Conservation (phyloP, 2,888 invertebrate genomes). For the Hyposoter didymator region DNA sequence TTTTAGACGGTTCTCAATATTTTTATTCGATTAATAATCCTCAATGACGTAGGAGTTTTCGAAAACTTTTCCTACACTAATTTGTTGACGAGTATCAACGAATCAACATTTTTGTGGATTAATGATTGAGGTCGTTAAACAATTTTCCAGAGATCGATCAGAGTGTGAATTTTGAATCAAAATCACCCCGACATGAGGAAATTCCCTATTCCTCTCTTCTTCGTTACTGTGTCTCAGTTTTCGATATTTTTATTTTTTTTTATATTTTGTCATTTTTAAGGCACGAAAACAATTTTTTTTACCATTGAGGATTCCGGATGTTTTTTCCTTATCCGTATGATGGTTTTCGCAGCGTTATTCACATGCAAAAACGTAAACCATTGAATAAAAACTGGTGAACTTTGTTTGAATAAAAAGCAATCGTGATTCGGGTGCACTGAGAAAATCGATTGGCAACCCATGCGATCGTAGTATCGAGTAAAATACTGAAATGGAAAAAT, state of each 20-base stretch:
- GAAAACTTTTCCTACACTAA: too few relatives aligned
- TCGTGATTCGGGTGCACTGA: not conserved
- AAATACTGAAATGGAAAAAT: not conserved
- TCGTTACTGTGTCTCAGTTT: not conserved
- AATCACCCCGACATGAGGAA: not conserved
- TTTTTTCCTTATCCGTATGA: not conserved
- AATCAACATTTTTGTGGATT: not conserved
- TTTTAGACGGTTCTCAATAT: not conserved
- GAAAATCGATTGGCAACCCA: not conserved
- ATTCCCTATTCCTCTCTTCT: not conserved
- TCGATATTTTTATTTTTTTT: not conserved
- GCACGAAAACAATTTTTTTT: not conserved
- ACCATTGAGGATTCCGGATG: not conserved
- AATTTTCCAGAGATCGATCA: too few relatives aligned
- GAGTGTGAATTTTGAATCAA: too few relatives aligned
- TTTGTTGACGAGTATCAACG: not conserved
- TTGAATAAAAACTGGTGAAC: not conserved
- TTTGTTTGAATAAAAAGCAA: not conserved
- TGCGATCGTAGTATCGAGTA: not conserved
- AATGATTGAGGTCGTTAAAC: not conserved
- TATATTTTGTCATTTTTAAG: not conserved
- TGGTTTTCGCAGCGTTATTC: not conserved
- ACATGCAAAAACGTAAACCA: not conserved
- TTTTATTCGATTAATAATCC: not conserved
- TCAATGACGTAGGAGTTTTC: not conserved